These are phyloP conservation scores for Drosophila monieri DNA, from an alignment of 2,888 invertebrate species.

Conservation along the genomic window DNA sequence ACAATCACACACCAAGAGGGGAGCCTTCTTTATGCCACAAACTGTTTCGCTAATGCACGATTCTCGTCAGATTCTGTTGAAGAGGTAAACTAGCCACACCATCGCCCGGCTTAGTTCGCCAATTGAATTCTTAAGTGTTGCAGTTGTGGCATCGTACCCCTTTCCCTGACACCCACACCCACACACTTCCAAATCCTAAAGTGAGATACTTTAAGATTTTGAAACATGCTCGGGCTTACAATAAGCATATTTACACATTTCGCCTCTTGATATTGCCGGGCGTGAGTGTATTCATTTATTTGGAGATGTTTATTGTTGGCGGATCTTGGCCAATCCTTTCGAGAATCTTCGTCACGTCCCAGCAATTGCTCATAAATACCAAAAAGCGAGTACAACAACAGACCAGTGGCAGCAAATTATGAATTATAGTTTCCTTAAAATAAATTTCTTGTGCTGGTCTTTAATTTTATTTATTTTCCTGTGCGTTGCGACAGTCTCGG, in stretches of 20 bases:
- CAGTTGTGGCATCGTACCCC: constrained; percentile 21
- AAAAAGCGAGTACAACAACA: constrained; percentile 1
- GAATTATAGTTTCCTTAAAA: constrained; percentile 72
- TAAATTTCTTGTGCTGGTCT: constrained; percentile 43
- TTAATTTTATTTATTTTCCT: constrained; percentile 70
- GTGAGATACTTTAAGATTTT: constrained; percentile 70
- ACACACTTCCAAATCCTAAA: constrained; percentile 47
- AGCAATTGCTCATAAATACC: constrained; percentile 44
- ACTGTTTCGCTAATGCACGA: constrained; percentile 72
- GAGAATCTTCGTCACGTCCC: constrained; percentile 66
- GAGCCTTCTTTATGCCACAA: constrained; percentile 61
- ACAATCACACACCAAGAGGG: constrained; percentile 9
- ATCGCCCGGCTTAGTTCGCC: constrained; percentile 48
- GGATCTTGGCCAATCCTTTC: constrained; percentile 59
- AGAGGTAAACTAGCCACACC: constrained; percentile 65
- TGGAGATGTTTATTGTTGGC: constrained; percentile 57
- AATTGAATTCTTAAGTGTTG: constrained; percentile 73
- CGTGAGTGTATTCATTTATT: constrained; percentile 34
- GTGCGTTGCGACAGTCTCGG: constrained; percentile 45
- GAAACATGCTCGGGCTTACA: constrained; percentile 69
- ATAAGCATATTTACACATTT: constrained; percentile 51
- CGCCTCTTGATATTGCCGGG: constrained; percentile 24
- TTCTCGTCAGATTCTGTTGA: constrained; percentile 42
- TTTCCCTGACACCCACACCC: not conserved
- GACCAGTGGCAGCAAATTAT: constrained; percentile 55